These are phyloP conservation scores for Lepas anatifera DNA, from an alignment of 2,888 invertebrate genomes.

Conservation along the genomic window DNA sequence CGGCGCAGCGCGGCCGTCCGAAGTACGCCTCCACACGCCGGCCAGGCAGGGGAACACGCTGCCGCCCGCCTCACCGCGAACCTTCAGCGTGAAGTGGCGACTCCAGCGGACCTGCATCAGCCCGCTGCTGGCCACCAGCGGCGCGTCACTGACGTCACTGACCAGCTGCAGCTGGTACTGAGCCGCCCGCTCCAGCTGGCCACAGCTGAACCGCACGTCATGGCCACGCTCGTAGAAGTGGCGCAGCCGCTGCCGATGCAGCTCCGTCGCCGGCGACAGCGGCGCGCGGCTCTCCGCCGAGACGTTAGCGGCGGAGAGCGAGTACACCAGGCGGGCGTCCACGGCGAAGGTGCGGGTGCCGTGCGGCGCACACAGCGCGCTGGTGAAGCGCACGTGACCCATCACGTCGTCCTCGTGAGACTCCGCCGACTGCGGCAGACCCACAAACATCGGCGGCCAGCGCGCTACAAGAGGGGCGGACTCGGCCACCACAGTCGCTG, in stretches of 20 bases:
- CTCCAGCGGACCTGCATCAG: background rate
- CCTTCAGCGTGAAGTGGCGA: background rate
- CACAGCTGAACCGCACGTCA: background rate
- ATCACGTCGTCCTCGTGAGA: background rate
- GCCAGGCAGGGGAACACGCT: constrained; percentile 20
- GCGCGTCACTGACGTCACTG: background rate
- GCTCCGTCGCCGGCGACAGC: background rate
- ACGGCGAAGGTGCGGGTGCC: background rate
- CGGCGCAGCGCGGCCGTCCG: constrained; percentile 26
- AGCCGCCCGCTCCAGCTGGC: background rate
- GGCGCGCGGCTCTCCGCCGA: background rate
- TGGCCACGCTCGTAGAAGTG: background rate
- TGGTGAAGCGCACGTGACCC: background rate
- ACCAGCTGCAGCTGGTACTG: background rate
- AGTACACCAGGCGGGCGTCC: background rate
- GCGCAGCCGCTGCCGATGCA: background rate
- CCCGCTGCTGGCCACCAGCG: background rate
- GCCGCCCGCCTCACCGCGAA: background rate
- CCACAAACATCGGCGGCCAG: background rate
- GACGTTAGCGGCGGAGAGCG: background rate
- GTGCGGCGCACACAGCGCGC: background rate
- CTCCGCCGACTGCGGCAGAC: background rate
- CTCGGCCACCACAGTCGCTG: background rate
- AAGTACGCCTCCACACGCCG: constrained; percentile 24
- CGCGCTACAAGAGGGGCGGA: background rate